These are phyloP conservation scores for Cuculus canorus DNA, from an alignment of 2,797 vertebrate genomes.

Conservation along the genomic window DNA sequence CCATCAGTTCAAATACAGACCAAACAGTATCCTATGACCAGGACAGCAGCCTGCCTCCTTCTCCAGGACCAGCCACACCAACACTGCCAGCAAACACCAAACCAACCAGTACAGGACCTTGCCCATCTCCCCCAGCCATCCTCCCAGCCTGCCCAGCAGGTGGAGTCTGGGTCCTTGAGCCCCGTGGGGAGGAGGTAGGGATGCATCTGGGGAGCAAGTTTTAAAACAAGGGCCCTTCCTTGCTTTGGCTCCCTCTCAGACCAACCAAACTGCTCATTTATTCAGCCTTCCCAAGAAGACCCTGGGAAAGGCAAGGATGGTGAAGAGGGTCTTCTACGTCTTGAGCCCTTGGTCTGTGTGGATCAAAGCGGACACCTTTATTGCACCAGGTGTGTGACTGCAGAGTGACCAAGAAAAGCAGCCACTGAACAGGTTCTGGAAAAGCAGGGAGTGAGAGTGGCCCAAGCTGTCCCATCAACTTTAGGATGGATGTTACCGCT, in stretches of 20 bases:
- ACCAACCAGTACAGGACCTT: background rate
- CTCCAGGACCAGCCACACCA: background rate
- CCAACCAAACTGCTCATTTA: background rate
- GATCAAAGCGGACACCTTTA: background rate
- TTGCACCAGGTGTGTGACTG: accelerated
- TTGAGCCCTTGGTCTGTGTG: background rate
- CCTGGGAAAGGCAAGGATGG: background rate
- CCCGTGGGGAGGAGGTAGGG: background rate
- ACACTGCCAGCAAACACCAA: background rate
- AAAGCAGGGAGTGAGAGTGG: background rate
- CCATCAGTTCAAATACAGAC: background rate
- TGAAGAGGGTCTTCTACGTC: background rate
- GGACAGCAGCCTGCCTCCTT: background rate
- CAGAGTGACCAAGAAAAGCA: background rate
- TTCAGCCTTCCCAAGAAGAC: background rate
- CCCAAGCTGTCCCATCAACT: background rate
- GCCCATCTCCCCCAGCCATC: too few species aligned
- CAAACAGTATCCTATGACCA: background rate
- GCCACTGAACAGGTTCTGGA: background rate
- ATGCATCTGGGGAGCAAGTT: background rate
- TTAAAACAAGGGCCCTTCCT: background rate
- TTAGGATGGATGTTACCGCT: background rate
- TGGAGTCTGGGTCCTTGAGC: background rate
- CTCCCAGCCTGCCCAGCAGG: background rate
- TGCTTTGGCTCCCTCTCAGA: background rate